Evolutionary conservation across 2,797 vertebrate species (phyloP), one percentile per base, ranked within the genome.

Genomic region (Hydrolagus colliei): DNA sequence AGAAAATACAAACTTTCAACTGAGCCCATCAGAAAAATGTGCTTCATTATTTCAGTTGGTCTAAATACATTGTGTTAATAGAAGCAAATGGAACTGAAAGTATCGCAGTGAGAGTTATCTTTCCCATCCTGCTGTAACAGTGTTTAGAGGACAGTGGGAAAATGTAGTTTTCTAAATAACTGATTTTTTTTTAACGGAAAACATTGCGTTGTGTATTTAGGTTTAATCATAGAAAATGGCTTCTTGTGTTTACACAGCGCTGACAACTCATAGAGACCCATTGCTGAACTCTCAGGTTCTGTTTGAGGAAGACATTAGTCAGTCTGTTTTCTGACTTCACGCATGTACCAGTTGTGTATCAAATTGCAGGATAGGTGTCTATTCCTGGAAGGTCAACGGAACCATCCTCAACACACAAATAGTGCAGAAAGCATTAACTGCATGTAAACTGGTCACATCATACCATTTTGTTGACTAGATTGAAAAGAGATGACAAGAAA

Each of bases 241-340:
- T 76, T 59, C 41, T n/a, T 9, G 20, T 76, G 32, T 41, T 41
- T 18, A 16, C 27, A 74, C 11, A 13, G 73, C 32, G 73, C 22
- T 35, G 41, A 41, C 35, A 52, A 52, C 8, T 75, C 32, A 75
- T 75, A 52, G 35, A 75, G 73, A 75, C 16, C 13, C 18, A 18
- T 5, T 14, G 73, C 7, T 75, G 52, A 75, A 35, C 12, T 75
- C 32, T 75, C 35, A 52, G 16, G 20, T 52, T 75, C 10, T 75
- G 73, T 52, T 75, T 75, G 73, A 5, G 14, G 35, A 75, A 20
- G 35, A 18, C 35, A 52, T 75, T 52, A 75, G 41, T 35, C 73
- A 41, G 35, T 75, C 52, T 75, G 52, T 75, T 75, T 75, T 75
- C 35, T 75, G 73, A 16, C 73, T 75, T 75, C 35, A 75, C 10